Percentiles rank a stretch among this genome's conserved stretches.
phyloP scores from a whole-genome alignment of 92 coral and sea anemone genomes.

The Porites lobata region DNA sequence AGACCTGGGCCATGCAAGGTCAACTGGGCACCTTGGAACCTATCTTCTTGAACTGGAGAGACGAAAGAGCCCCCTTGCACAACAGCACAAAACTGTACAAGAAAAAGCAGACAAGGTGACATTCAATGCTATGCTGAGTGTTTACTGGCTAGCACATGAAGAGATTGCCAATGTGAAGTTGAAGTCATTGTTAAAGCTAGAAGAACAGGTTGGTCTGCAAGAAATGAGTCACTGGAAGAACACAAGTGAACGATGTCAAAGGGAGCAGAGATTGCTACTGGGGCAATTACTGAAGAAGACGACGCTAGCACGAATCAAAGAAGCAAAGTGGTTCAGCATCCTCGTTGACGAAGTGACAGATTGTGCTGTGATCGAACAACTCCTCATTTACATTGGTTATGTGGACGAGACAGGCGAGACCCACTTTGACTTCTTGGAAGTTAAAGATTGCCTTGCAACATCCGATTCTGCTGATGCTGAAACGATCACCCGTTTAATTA shows the following conservation, averaged over 20 bases:
- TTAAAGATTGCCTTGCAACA: background rate
- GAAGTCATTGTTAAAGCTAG: conserved; percentile 34
- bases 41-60: conserved; percentile 37
- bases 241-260: conserved; percentile 39
- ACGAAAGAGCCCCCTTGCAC: conserved; percentile 33
- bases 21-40: conserved; percentile 24
- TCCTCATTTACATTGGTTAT: conserved; percentile 18
- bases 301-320: conserved; percentile 21
- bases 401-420: conserved; percentile 28
- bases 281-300: conserved; percentile 24
- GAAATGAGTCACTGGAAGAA: conserved; percentile 50
- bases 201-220: conserved; percentile 39
- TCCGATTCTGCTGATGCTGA: conserved; percentile 17
- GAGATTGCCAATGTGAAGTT: conserved; percentile 59
- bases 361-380: conserved; percentile 39
- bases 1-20: conserved; percentile 38
- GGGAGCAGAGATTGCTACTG: conserved; percentile 14
- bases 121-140: conserved; percentile 61
- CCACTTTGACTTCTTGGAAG: background rate
- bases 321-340: conserved; percentile 37
- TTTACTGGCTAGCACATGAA: conserved; percentile 55
- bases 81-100: conserved; percentile 31
- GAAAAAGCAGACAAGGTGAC: conserved; percentile 54
- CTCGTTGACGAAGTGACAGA: conserved; percentile 23
- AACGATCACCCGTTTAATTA: conserved; percentile 19